Base-by-base conservation (phyloP, 1,140 invertebrate genomes). In the Listronotus oregonensis region DNA sequence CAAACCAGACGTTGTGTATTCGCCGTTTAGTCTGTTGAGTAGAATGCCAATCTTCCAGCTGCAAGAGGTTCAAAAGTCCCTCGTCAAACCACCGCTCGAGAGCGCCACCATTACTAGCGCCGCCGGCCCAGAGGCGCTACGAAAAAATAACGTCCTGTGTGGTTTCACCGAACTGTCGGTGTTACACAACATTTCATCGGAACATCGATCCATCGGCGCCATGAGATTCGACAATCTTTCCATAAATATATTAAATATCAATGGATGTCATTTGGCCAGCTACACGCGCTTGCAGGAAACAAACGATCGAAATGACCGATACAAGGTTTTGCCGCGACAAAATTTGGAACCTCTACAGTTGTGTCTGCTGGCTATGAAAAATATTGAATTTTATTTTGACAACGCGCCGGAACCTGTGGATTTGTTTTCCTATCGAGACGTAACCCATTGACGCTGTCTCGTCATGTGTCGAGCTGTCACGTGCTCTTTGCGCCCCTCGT, bases 221-320 rank as follows among this genome's bases (percentile, higher is more conserved):
- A 39, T 39, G 37, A 39, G 37, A 39, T 39, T 39, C 37, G 37
- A 39, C 37, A 39, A 39, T 39, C 37, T 39, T 12, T 39, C 37
- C 37, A 39, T 39, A 39, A 39, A 39, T 39, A 39, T 39, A 39
- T 39, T 39, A 39, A 39, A 39, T 39, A 39, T 39, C 37, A 39
- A 39, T 39, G 37, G 37, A 39, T 39, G 37, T 39, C 37, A 39
- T 39, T 39, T 39, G 37, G 37, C 37, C 37, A 39, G 37, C 37
- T 39, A 39, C 37, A 39, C 37, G 37, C 37, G 37, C 37, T 39
- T 39, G 37, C 37, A 39, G 37, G 37, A 39, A 39, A 39, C 37
- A 39, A 39, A n/a, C n/a, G n/a, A n/a, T n/a, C n/a, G n/a, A n/a
- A n/a, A n/a, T n/a, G n/a, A n/a, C n/a, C n/a, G n/a, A n/a, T n/a